Conservation (phyloP, 2,888 invertebrate species). For the Netelia virgata region DNA sequence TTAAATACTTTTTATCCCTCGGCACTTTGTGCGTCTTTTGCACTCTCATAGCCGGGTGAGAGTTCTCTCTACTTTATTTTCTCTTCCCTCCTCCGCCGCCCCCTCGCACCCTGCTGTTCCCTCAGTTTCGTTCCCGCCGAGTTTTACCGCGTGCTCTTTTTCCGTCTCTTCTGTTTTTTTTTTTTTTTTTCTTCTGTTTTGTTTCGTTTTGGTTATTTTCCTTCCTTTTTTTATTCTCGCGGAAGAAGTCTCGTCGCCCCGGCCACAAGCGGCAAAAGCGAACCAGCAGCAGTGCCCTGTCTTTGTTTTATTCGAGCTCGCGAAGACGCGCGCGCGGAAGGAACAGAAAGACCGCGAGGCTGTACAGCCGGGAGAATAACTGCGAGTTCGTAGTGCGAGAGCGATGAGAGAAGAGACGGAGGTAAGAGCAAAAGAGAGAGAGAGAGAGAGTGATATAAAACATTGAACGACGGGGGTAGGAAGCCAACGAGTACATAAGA, state of each 20-base stretch:
- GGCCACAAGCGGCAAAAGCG: conserved; percentile 61
- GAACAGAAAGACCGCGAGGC: conserved; percentile 18
- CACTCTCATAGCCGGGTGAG: conserved; percentile 33
- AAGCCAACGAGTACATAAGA: neutral
- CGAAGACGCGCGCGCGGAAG: conserved; percentile 29
- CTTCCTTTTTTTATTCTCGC: conserved; percentile 41
- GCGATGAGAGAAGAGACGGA: conserved; percentile 20
- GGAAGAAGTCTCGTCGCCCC: conserved; percentile 59
- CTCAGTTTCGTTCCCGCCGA: conserved; percentile 36
- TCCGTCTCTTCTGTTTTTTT: conserved; percentile 35
- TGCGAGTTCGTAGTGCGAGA: conserved; percentile 14
- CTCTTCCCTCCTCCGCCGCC: conserved; percentile 19
- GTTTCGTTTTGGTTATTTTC: conserved; percentile 31
- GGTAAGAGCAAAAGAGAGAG: conserved; percentile 19
- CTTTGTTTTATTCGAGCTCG: conserved; percentile 55
- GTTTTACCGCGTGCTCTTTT: conserved; percentile 69
- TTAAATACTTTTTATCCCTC: conserved; percentile 55
- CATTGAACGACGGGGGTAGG: no score
- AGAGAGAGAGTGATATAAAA: neutral
- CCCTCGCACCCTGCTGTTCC: conserved; percentile 6
- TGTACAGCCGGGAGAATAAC: conserved; percentile 20
- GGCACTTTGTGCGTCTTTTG: conserved; percentile 49
- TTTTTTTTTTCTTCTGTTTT: conserved; percentile 27
- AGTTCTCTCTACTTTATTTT: conserved; percentile 11
- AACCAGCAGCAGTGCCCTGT: conserved; percentile 53